phyloP scores from a whole-genome alignment of 2,888 invertebrate species.

The Tholera decimalis region DNA sequence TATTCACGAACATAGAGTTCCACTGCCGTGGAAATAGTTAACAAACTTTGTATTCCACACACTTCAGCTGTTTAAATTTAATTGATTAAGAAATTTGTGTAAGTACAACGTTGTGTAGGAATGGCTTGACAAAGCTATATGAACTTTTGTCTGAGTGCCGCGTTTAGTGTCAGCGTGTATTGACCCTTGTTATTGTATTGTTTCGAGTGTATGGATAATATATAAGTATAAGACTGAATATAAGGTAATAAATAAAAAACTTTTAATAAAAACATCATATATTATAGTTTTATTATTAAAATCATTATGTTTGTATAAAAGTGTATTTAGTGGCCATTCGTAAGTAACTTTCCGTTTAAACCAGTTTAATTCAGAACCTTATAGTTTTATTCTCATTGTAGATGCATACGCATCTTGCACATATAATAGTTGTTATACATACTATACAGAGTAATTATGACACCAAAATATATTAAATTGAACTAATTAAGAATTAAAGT shows the following conservation, averaged over 20 bases:
- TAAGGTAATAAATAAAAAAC: conserved; percentile 1
- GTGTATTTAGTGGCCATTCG: neutral
- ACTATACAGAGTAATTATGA: too few relatives aligned
- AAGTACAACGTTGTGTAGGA: neutral
- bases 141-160: neutral
- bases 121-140: neutral
- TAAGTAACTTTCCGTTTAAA: neutral
- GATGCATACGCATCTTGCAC: too few relatives aligned
- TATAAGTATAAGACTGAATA: conserved; percentile 11
- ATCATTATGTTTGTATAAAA: conserved; percentile 3
- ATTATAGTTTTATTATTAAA: conserved; percentile 3
- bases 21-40: too few relatives aligned
- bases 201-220: neutral
- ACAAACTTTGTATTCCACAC: too few relatives aligned
- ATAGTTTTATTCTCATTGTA: neutral
- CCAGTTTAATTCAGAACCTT: neutral
- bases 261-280: neutral
- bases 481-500: too few relatives aligned
- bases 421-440: too few relatives aligned
- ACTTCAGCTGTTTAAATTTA: too few relatives aligned
- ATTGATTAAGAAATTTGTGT: too few relatives aligned
- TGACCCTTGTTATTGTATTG: neutral
- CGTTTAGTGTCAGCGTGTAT: neutral
- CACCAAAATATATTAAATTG: too few relatives aligned
- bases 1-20: too few relatives aligned